Base-by-base conservation (phyloP, 2,797 vertebrate genomes). In the Sebastiscus tertius region DNA sequence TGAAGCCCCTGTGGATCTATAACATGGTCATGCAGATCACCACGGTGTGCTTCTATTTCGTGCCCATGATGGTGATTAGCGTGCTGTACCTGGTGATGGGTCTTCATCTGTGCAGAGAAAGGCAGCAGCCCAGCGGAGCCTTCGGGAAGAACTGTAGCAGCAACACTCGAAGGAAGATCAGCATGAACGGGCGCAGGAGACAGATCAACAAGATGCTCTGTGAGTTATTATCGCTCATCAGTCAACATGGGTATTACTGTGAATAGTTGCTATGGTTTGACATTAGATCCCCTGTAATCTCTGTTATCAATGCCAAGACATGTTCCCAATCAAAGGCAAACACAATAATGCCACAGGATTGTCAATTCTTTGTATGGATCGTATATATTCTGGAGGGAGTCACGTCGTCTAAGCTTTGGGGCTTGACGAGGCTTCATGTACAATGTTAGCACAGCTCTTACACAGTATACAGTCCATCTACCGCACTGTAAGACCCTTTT, bases 121-220 rank as follows among this genome's bases (percentile, higher is more conserved):
- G 76, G 31, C 90, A 13, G 27, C 85, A 86, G 59, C 82, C 80
- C 11, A 67, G 79, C 2, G 76, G 72, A 36, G 91, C 63, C 36
- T 75, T 92, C 14, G 92, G 87, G 13, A 94, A 83, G 60, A 93
- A 85, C 77, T 85, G 86, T 46, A 87, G 87, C 49, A 72, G 84
- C 16, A 84, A 69, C 63, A 77, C 55, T 8, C 90, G 80, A 20
- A 94, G 91, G 85, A 95, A 89, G 79, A 92, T 94, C 36, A 90
- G 88, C 8, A 46, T 86, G 49, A 91, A 80, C 8, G 86, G 94
- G 6, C 94, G 94, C 49, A 92, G 93, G 77, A 93, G 93, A n/a
- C 96, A 97, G 72, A 92, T 96, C 86, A 95, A 94, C 88, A 97
- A 96, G 87, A 97, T 96, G 96, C 94, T 96, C 18, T 93, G 96